Conservation (phyloP, 1,140 invertebrate species). For the Dryas iulia region DNA sequence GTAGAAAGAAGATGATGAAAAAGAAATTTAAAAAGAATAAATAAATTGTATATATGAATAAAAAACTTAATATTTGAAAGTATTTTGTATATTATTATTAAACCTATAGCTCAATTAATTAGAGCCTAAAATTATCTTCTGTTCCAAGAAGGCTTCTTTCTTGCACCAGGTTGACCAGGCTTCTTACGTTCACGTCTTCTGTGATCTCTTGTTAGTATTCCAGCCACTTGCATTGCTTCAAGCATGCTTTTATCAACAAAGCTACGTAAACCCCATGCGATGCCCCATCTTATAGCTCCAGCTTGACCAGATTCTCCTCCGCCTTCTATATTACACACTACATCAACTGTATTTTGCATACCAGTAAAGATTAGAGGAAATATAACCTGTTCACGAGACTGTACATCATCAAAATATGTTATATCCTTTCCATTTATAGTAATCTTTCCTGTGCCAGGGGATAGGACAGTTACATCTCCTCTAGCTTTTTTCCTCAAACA, state of each 20-base stretch:
- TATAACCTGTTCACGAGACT: constrained; percentile 89
- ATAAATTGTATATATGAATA: not conserved
- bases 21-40: constrained; percentile 51
- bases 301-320: constrained; percentile 89
- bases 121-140: constrained; percentile 83
- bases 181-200: constrained; percentile 95
- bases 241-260: constrained; percentile 89
- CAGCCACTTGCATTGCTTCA: constrained; percentile 95
- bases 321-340: constrained; percentile 87
- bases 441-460: constrained; percentile 91
- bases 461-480: constrained; percentile 84
- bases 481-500: constrained; percentile 86
- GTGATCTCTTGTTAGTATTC: constrained; percentile 91
- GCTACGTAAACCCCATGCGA: constrained; percentile 88
- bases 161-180: constrained; percentile 93
- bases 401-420: constrained; percentile 86
- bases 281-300: constrained; percentile 92
- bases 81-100: not conserved
- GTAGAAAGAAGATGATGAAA: constrained; percentile 63
- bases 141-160: constrained; percentile 96
- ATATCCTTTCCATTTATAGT: constrained; percentile 90
- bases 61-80: not conserved
- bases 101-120: not conserved
- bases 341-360: constrained; percentile 89
- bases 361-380: constrained; percentile 92